Evolutionary conservation across 2,888 invertebrate species (phyloP).

Genomic region (Ophion ventricosus): DNA sequence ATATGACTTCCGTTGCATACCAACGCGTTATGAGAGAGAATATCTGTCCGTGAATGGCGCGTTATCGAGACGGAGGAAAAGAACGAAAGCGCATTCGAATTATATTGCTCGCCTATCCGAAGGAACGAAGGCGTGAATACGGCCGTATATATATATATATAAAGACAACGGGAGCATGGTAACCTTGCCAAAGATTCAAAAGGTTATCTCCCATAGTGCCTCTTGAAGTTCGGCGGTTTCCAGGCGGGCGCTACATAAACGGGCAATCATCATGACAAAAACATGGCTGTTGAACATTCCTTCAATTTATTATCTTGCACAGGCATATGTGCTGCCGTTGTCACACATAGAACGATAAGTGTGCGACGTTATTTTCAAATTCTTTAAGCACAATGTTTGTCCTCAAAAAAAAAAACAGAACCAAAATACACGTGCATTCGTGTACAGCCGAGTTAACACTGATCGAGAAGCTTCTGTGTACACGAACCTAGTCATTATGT

Average conservation of each 20-base stretch:
- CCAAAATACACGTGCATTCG: background rate
- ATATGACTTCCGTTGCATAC: too few relatives aligned
- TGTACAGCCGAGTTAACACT: slow-evolving; percentile 11
- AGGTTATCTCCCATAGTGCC: slow-evolving; percentile 43
- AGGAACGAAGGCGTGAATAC: background rate
- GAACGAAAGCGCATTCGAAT: background rate
- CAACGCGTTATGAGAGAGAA: too few relatives aligned
- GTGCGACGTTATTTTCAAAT: background rate
- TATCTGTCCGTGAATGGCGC: too few relatives aligned
- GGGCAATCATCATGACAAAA: slow-evolving; percentile 81
- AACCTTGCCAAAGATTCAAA: slow-evolving; percentile 51
- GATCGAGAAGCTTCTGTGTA: slow-evolving; percentile 47
- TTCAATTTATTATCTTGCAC: slow-evolving; percentile 82
- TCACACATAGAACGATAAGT: background rate
- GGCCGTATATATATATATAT: background rate
- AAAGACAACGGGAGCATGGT: slow-evolving; percentile 15
- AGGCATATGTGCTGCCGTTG: slow-evolving; percentile 65
- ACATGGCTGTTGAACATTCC: slow-evolving; percentile 78
- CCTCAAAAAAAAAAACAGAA: background rate
- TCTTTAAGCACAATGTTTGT: background rate
- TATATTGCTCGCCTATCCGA: slow-evolving; percentile 7
- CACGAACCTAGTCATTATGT: slow-evolving; percentile 16
- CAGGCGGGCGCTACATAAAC: slow-evolving; percentile 75
- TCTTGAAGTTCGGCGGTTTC: background rate
- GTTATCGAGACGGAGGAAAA: slow-evolving; percentile 7